Evolutionary conservation across 2,888 invertebrate genomes (phyloP), one percentile per base, ranked within the genome.

Genomic region (Myathropa florea): DNA sequence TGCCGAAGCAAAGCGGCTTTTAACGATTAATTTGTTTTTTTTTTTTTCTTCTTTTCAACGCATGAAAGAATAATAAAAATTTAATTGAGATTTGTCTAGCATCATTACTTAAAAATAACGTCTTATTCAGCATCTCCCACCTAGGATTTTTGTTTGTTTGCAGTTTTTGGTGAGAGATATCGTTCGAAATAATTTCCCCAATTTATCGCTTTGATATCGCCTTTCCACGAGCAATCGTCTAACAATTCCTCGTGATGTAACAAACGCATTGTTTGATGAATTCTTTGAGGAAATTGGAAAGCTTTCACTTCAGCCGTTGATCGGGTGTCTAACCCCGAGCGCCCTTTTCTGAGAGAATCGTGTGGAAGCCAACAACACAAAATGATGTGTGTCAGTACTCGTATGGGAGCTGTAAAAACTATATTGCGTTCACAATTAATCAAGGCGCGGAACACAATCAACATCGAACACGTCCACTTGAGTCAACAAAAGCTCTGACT

Each of bases 401-500:
- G 46, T 46, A n/a, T n/a, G 24, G 30, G 46, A 59, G 46, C 53
- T 46, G 57, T 23, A 75, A 75, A 28, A 46, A 24, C n/a, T n/a
- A 12, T 30, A 26, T 76, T 30, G 24, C 65, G 30, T 30, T 76
- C 33, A 30, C 28, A 59, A 61, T 53, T 76, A 46, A 68, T 39
- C 59, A 53, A 76, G 67, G 76, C 59, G 67, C 59, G 39, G 65
- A 30, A 33, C 46, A 59, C 53, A 67, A 67, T 60, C 67, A 67
- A 64, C 39, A 65, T 33, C 33, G 33, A 75, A 75, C 57, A 24
- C 18, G 9, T 24, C 67, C 67, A 60, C 65, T 53, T 53, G 60
- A 26, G 53, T 77, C 61, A 77, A 77, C 68, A 77, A 61, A 67
- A 67, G 21, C 30, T 33, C 24, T 9, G 57, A 61, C 77, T 36